Conservation (phyloP, 2,888 invertebrate genomes). For the Neocrepidodera transversa region DNA sequence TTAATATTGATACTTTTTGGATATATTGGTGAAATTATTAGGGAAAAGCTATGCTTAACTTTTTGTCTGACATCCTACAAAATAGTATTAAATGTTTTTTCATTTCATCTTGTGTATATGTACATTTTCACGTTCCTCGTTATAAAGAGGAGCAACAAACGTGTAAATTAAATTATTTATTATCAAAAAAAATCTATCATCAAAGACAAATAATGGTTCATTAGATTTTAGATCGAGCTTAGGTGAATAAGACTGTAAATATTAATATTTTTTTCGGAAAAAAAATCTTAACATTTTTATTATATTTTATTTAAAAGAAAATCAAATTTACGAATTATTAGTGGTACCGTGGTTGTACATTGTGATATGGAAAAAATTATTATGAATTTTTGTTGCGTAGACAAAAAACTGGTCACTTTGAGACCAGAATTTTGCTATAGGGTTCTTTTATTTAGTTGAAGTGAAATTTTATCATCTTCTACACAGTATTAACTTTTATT, state of each 20-base stretch:
- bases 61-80: slow-evolving; percentile 16
- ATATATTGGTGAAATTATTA: slow-evolving; percentile 12
- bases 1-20: no score
- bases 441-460: slow-evolving; percentile 8
- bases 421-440: background rate
- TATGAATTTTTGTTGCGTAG: slow-evolving; percentile 28
- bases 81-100: slow-evolving; percentile 41
- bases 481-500: slow-evolving; percentile 39
- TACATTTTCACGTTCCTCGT: slow-evolving; percentile 41
- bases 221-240: slow-evolving; percentile 49
- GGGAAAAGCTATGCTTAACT: slow-evolving; percentile 19
- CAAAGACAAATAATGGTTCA: slow-evolving; percentile 46
- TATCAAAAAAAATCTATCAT: slow-evolving; percentile 39
- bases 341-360: slow-evolving; percentile 54
- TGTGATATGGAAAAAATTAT: slow-evolving; percentile 53
- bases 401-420: background rate
- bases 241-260: slow-evolving; percentile 54
- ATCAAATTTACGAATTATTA: slow-evolving; percentile 52
- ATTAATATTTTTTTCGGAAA: slow-evolving; percentile 45
- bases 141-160: slow-evolving; percentile 32
- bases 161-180: slow-evolving; percentile 45
- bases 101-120: slow-evolving; percentile 45
- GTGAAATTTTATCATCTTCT: slow-evolving; percentile 24
- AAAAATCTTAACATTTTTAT: slow-evolving; percentile 21
- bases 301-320: slow-evolving; percentile 30